Evolutionary conservation across 2,888 invertebrate genomes (phyloP).

Genomic region (Archaeoteleia sp.): DNA sequence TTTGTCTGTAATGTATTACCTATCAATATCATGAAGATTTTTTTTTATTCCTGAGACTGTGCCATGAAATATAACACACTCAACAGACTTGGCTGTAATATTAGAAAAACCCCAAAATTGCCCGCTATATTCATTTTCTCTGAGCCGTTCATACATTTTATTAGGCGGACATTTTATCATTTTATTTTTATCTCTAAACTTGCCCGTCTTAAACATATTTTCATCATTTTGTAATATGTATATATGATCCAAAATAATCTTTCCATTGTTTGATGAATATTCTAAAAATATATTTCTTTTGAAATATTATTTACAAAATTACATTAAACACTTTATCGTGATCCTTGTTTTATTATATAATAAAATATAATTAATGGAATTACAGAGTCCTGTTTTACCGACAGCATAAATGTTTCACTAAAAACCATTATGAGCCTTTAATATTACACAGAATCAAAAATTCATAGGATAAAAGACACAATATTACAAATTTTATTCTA

Average conservation of each 20-base stretch:
- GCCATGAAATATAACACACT: constrained; percentile 91
- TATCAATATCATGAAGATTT: constrained; percentile 77
- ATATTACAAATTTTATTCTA: too few relatives aligned
- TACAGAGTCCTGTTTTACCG: too few relatives aligned
- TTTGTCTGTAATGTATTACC: constrained; percentile 68
- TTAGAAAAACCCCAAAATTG: constrained; percentile 85
- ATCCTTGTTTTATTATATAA: background rate
- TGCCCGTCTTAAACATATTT: constrained; percentile 87
- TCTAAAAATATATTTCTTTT: constrained; percentile 68
- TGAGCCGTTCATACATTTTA: constrained; percentile 65
- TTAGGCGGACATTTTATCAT: constrained; percentile 73
- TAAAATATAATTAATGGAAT: too few relatives aligned
- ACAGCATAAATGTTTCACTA: too few relatives aligned
- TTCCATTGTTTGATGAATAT: constrained; percentile 69
- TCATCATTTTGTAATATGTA: constrained; percentile 90
- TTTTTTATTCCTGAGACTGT: constrained; percentile 80
- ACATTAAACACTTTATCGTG: background rate
- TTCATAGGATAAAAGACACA: too few relatives aligned
- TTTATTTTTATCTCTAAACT: constrained; percentile 90
- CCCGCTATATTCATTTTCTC: constrained; percentile 73
- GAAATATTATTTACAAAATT: constrained; percentile 7
- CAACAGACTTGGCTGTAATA: constrained; percentile 79
- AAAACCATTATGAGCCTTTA: too few relatives aligned
- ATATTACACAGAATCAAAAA: too few relatives aligned
- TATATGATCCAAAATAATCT: constrained; percentile 82